Percentiles rank a stretch among this genome's conserved stretches.
These are phyloP conservation scores for Phymastichus coffea DNA, from an alignment of 1,140 invertebrate genomes.

Conservation along the genomic window DNA sequence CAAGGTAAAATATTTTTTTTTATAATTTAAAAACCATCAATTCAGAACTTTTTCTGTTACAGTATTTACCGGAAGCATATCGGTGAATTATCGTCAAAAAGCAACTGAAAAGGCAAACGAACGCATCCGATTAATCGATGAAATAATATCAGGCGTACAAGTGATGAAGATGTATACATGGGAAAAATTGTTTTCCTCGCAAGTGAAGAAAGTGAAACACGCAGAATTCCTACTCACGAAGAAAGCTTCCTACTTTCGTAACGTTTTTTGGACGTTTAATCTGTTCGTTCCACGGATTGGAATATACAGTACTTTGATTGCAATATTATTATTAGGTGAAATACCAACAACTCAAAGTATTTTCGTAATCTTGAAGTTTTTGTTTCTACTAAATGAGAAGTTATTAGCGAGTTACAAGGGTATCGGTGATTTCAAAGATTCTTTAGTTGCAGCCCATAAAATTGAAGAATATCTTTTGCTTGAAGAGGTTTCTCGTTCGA, in stretches of 20 bases:
- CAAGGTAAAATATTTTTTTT: neutral
- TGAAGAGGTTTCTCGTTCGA: too few species aligned
- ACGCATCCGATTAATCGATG: constrained; percentile 73
- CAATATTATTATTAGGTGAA: constrained; percentile 58
- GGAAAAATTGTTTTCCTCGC: constrained; percentile 67
- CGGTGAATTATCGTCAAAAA: constrained; percentile 61
- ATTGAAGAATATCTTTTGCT: too few species aligned
- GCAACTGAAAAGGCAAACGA: constrained; percentile 71
- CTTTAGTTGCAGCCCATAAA: too few species aligned
- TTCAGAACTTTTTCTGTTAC: constrained; percentile 30
- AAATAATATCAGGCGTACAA: constrained; percentile 67
- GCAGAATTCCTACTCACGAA: constrained; percentile 62
- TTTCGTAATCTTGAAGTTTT: too few species aligned
- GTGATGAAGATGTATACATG: constrained; percentile 82
- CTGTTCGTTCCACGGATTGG: constrained; percentile 67
- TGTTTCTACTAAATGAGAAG: too few species aligned
- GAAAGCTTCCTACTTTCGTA: constrained; percentile 68
- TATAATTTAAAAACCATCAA: neutral
- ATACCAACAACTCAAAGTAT: constrained; percentile 60
- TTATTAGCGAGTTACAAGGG: too few species aligned
- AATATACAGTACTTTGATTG: constrained; percentile 63
- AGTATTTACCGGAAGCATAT: constrained; percentile 66
- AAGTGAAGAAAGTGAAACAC: constrained; percentile 60
- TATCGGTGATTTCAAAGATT: too few species aligned
- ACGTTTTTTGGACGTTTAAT: constrained; percentile 69